phyloP scores from a whole-genome alignment of 2,888 invertebrate genomes.

The Argyresthia goedartella region DNA sequence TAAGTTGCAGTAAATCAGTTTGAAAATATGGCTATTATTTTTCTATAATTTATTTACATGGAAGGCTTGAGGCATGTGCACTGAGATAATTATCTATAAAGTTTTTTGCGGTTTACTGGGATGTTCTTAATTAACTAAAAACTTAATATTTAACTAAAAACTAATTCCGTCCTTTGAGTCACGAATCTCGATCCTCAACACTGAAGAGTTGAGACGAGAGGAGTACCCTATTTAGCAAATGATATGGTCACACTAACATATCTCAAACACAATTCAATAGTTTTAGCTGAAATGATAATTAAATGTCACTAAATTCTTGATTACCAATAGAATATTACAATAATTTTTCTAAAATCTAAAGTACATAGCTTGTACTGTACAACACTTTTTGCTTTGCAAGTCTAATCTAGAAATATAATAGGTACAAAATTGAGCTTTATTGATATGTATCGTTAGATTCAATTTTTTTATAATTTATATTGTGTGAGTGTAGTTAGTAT shows the following conservation, averaged over 20 bases:
- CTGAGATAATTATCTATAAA: not conserved
- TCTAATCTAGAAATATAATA: constrained; percentile 61
- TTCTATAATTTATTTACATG: constrained; percentile 46
- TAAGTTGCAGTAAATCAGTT: constrained; percentile 3
- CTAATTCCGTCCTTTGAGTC: too few relatives aligned
- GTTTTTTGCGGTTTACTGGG: not conserved
- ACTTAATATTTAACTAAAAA: too few relatives aligned
- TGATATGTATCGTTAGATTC: constrained; percentile 56
- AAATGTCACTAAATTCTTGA: not conserved
- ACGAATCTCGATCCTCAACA: too few relatives aligned
- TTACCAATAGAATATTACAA: not conserved
- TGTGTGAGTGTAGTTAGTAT: constrained; percentile 2
- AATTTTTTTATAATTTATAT: constrained; percentile 7
- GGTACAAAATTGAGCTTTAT: constrained; percentile 68
- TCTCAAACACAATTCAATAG: too few relatives aligned
- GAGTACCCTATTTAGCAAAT: too few relatives aligned
- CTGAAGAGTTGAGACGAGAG: too few relatives aligned
- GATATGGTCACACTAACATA: too few relatives aligned
- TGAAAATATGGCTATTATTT: constrained; percentile 10
- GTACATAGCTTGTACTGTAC: constrained; percentile 50
- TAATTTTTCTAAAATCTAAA: constrained; percentile 37
- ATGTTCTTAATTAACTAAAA: not conserved
- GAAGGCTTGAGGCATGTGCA: constrained; percentile 39
- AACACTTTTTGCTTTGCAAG: constrained; percentile 54
- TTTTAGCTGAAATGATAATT: too few relatives aligned